phyloP scores from a whole-genome alignment of 2,113 vertebrate species.

The Aythya baeri region DNA sequence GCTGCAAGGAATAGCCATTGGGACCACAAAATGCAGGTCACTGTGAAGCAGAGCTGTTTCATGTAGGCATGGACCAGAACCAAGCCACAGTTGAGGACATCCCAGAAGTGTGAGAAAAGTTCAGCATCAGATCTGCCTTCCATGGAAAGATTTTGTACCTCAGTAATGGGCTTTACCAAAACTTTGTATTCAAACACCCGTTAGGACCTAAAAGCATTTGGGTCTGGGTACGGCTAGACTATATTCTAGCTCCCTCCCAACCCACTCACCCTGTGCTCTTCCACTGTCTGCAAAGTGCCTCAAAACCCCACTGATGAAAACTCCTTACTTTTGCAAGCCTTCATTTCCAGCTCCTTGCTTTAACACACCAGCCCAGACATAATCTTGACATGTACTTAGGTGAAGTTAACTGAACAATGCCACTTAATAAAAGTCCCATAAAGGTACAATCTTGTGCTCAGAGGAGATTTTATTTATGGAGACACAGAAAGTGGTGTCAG shows the following conservation, averaged over 20 bases:
- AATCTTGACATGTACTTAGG: neutral
- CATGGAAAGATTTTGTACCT: neutral
- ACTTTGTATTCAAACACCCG: neutral
- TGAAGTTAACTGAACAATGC: constrained; percentile 38
- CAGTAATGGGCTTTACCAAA: neutral
- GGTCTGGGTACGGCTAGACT: neutral
- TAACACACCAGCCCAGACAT: neutral
- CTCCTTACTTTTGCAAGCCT: neutral
- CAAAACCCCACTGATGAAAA: neutral
- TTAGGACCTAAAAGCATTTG: neutral
- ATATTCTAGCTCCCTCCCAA: neutral
- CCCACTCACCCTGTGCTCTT: fast-evolving
- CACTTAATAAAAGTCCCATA: constrained; percentile 55
- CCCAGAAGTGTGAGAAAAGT: fast-evolving
- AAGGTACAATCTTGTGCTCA: neutral
- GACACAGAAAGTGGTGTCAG: constrained; percentile 44
- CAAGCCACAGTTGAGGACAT: neutral
- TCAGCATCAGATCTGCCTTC: neutral
- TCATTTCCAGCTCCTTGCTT: neutral
- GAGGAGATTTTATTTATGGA: constrained; percentile 44
- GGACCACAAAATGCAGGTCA: neutral
- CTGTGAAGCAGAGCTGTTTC: neutral
- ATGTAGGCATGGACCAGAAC: neutral
- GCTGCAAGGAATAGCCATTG: neutral
- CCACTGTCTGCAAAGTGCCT: neutral